Conservation (phyloP, 2,113 vertebrate species). For the Semnopithecus entellus region DNA sequence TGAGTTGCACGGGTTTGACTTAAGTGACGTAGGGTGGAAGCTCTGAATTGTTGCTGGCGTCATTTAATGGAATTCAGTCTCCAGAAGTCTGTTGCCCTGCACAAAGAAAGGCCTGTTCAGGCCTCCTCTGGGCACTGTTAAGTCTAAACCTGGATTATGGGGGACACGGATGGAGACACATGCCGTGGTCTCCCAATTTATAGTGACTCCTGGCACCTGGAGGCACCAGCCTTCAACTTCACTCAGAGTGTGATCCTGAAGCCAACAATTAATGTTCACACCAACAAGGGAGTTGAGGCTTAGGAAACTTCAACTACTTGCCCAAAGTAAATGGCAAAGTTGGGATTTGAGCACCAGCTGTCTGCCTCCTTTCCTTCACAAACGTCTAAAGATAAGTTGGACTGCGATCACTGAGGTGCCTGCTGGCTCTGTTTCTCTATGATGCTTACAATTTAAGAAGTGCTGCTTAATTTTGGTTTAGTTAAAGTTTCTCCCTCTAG, state of each 20-base stretch:
- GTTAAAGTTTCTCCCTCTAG: neutral
- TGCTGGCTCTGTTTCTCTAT: neutral
- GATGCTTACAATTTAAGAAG: neutral
- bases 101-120: conserved; percentile 17
- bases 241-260: neutral
- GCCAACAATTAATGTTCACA: neutral
- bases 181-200: neutral
- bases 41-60: neutral
- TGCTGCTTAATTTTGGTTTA: neutral
- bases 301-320: neutral
- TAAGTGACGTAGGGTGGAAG: neutral
- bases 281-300: neutral
- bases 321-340: neutral
- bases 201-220: neutral
- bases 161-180: neutral
- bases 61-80: neutral
- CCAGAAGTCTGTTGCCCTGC: neutral
- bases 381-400: neutral
- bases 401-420: rapidly evolving
- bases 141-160: neutral
- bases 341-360: neutral
- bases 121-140: neutral
- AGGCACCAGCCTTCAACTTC: neutral
- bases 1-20: conserved; percentile 8
- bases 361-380: neutral